Evolutionary conservation across 2,113 vertebrate genomes (phyloP), one percentile per base, ranked within the genome.

Genomic region (Chloroceryle aenea): DNA sequence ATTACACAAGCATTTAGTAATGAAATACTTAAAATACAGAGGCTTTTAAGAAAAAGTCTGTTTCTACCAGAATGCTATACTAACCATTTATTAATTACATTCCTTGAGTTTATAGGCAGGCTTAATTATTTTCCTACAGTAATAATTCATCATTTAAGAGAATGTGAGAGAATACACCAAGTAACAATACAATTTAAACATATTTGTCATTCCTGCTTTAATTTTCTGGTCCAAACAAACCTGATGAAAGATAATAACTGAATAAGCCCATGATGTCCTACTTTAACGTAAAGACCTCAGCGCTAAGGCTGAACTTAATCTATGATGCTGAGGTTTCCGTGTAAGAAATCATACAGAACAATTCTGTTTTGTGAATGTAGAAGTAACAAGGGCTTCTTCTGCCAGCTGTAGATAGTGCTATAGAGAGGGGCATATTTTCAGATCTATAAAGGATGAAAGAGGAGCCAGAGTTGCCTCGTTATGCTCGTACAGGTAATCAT

Each of bases 261-360:
- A 96, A 78, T 97, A 95, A 97, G 85, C 83, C 90, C 71, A 84
- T 45, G 32, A 23, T 97, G 94, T 88, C 96, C 96, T 97, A 94
- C 94, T 97, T 97, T 96, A 89, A 69, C 25, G 21, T 91, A 93
- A 93, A 94, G 68, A 95, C 61, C 84, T 96, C 92, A 48, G 86
- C 91, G 64, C 86, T 85, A 83, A 72, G 81, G 73, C 94, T 94
- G 83, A 93, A 80, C 48, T 95, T 97, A 97, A 97, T 97, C 96
- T 83, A 48, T 48, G 63, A 56, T 88, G 87, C 72, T 90, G 85
- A 87, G 72, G 74, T 77, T 88, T 92, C 90, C 85, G 29, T 73
- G 42, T 63, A 87, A 87, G 80, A 94, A 96, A 86, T 76, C 30
- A 69, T 48, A 58, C n/a, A 89, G 93, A 90, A 47, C 25, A 72